Evolutionary conservation across 2,113 vertebrate species (phyloP).

Genomic region (Brachypteracias leptosomus): DNA sequence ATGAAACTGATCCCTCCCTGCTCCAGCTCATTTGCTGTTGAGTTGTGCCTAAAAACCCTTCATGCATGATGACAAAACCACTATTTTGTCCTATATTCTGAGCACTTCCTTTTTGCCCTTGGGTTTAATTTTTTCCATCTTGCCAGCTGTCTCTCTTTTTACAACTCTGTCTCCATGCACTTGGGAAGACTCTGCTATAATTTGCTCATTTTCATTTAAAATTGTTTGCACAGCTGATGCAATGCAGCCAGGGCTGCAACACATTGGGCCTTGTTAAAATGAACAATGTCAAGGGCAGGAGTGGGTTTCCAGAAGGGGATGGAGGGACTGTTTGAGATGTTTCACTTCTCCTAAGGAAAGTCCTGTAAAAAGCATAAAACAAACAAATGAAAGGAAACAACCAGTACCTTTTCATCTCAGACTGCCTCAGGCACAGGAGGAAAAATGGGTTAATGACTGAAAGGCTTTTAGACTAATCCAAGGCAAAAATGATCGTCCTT

Average conservation of each 20-base stretch:
- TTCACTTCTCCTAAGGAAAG: neutral
- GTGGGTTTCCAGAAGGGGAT: neutral
- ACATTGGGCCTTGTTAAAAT: neutral
- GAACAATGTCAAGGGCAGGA: rapidly evolving
- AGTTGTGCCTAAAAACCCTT: neutral
- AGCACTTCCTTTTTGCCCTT: neutral
- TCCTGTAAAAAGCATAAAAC: neutral
- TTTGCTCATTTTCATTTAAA: neutral
- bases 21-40: neutral
- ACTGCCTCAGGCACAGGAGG: neutral
- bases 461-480: slow-evolving; percentile 33
- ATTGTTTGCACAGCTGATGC: rapidly evolving
- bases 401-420: neutral
- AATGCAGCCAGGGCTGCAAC: neutral
- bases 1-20: neutral
- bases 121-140: neutral
- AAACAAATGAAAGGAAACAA: neutral
- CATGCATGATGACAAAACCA: neutral
- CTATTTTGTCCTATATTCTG: neutral
- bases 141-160: neutral
- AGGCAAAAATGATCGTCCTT: neutral
- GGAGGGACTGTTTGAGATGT: neutral
- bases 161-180: neutral
- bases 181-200: neutral
- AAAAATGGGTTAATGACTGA: slow-evolving; percentile 24